phyloP scores from a whole-genome alignment of 2,113 vertebrate species.

The Neodon shergylaensis region DNA sequence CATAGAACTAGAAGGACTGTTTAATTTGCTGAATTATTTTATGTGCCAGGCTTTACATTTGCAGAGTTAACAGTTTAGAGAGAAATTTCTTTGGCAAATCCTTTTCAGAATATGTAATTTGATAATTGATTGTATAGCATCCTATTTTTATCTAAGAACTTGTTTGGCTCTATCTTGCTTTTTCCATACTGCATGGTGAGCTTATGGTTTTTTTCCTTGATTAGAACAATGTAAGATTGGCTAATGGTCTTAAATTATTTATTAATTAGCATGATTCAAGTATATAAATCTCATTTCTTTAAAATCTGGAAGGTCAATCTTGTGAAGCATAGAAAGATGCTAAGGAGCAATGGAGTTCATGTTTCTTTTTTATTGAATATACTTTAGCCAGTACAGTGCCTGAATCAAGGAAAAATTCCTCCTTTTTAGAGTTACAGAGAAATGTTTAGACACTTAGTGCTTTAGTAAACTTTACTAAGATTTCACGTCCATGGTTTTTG shows the following conservation, averaged over 20 bases:
- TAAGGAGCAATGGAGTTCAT: background rate
- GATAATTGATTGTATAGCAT: background rate
- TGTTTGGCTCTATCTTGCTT: background rate
- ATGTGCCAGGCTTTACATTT: background rate
- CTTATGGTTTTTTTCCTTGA: background rate
- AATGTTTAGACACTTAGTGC: background rate
- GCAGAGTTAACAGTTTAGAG: background rate
- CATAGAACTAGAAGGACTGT: background rate
- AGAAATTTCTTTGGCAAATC: background rate
- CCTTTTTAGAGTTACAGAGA: background rate
- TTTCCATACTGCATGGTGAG: background rate
- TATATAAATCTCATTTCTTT: background rate
- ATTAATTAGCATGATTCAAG: background rate
- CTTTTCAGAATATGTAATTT: slow-evolving; percentile 22
- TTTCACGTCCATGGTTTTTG: background rate
- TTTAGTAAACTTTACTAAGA: background rate
- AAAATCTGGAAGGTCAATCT: background rate
- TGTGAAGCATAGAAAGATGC: background rate
- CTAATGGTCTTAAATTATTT: background rate
- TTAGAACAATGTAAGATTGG: background rate
- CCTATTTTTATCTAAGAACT: background rate
- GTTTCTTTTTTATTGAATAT: background rate
- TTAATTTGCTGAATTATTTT: background rate
- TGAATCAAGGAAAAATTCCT: background rate
- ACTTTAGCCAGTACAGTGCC: background rate